These are phyloP conservation scores for Typhlichthys subterraneus DNA, from an alignment of 2,797 vertebrate genomes.

Conservation along the genomic window DNA sequence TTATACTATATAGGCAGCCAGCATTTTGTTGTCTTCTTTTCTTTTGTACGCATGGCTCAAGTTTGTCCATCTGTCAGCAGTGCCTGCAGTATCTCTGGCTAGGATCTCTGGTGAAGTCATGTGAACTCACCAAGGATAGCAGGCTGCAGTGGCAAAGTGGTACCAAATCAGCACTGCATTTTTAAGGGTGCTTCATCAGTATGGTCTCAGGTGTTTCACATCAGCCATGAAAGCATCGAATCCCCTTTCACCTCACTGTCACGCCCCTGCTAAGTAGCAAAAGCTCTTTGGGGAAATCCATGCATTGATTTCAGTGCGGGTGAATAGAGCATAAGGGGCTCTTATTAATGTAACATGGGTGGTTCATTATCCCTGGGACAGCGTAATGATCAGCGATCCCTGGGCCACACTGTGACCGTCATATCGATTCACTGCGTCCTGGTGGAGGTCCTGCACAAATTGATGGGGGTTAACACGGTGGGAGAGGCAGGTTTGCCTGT, in stretches of 20 bases:
- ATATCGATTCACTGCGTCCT: conserved; percentile 44
- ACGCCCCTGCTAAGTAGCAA: conserved; percentile 37
- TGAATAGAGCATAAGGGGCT: conserved; percentile 42
- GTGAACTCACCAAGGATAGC: conserved; percentile 16
- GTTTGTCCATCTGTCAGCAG: neutral
- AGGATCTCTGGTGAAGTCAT: conserved; percentile 10
- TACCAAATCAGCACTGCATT: conserved; percentile 50
- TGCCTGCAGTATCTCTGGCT: too few relatives aligned
- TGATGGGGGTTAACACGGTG: neutral
- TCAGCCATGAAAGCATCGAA: conserved; percentile 46
- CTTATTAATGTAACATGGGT: conserved; percentile 54
- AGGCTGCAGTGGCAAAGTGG: conserved; percentile 32
- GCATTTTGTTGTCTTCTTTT: neutral
- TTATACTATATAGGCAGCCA: too few relatives aligned
- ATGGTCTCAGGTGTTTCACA: conserved; percentile 41
- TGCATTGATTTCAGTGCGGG: conserved; percentile 56
- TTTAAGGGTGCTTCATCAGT: conserved; percentile 35
- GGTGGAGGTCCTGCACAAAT: conserved; percentile 38
- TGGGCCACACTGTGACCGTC: conserved; percentile 34
- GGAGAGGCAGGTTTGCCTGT: too few relatives aligned
- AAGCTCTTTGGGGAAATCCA: conserved; percentile 37
- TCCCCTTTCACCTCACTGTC: conserved; percentile 35
- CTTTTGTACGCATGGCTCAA: neutral
- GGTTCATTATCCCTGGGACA: conserved; percentile 49
- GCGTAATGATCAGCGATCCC: conserved; percentile 50